Evolutionary conservation across 2,888 invertebrate genomes (phyloP).

Genomic region (Sipunculus nudus): DNA sequence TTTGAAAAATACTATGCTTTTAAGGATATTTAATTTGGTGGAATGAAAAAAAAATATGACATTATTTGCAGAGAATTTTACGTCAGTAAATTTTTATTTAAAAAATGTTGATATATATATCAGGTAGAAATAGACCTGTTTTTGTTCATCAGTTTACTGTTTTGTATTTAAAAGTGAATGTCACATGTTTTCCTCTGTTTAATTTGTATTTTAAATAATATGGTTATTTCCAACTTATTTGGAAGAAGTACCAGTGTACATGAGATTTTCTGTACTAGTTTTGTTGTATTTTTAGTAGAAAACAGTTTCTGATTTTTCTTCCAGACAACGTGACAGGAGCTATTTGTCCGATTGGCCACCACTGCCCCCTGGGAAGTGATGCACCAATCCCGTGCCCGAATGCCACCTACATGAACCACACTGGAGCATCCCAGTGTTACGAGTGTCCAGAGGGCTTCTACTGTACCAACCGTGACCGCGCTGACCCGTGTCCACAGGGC

Average conservation of each 20-base stretch:
- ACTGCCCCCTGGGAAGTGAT: constrained; percentile 56
- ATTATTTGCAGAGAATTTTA: too few species aligned
- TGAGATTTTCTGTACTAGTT: too few species aligned
- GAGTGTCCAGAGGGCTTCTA: constrained; percentile 56
- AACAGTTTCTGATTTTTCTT: neutral
- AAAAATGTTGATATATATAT: too few species aligned
- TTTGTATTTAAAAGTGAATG: too few species aligned
- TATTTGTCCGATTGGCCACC: constrained; percentile 59
- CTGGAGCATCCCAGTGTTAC: constrained; percentile 52
- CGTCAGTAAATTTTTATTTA: too few species aligned
- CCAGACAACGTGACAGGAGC: constrained; percentile 59
- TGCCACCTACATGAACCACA: constrained; percentile 56
- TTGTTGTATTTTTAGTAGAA: neutral
- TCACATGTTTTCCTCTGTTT: too few species aligned
- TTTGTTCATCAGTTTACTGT: too few species aligned
- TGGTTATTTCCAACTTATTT: too few species aligned
- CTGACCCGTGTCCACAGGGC: constrained; percentile 60
- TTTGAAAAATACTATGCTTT: neutral
- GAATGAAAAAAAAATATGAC: neutral
- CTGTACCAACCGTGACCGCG: constrained; percentile 50
- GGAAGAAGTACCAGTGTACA: too few species aligned
- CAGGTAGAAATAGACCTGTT: too few species aligned
- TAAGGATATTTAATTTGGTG: neutral
- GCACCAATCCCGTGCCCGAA: constrained; percentile 47
- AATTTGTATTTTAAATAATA: too few species aligned